These are phyloP conservation scores for Rhaphigaster nebulosa DNA, from an alignment of 2,888 invertebrate species.

Conservation along the genomic window DNA sequence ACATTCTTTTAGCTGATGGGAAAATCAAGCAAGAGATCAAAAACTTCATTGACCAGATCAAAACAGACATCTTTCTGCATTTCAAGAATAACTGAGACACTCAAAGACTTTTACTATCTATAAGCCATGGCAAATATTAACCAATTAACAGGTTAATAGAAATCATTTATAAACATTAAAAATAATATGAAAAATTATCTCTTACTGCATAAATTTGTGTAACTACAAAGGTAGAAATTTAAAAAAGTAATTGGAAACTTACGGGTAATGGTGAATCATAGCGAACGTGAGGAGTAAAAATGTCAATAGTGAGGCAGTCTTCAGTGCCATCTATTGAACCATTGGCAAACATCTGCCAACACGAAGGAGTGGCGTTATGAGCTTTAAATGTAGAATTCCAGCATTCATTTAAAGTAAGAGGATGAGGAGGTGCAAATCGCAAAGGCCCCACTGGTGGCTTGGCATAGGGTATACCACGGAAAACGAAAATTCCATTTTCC, in stretches of 20 bases:
- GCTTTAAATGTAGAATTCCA: conserved; percentile 83
- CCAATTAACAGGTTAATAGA: background rate
- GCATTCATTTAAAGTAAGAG: conserved; percentile 79
- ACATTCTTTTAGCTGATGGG: too few relatives aligned
- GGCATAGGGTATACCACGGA: conserved; percentile 87
- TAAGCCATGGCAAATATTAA: too few relatives aligned
- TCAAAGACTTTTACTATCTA: too few relatives aligned
- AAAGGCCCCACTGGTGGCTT: conserved; percentile 78
- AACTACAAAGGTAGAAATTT: background rate
- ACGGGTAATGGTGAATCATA: conserved; percentile 82
- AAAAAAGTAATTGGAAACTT: conserved; percentile 54
- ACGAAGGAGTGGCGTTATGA: conserved; percentile 77
- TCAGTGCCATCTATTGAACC: conserved; percentile 79
- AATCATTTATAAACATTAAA: background rate
- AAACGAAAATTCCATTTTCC: conserved; percentile 84
- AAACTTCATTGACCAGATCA: too few relatives aligned
- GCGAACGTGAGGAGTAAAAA: conserved; percentile 84
- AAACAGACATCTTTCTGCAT: too few relatives aligned
- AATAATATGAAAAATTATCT: background rate
- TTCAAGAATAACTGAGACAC: too few relatives aligned
- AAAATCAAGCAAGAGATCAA: too few relatives aligned
- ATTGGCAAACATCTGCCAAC: conserved; percentile 79
- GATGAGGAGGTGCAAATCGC: conserved; percentile 80
- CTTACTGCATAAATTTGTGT: background rate
- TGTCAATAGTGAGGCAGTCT: conserved; percentile 86